Base-by-base conservation (phyloP, 2,113 vertebrate genomes). In the Myotis brandtii region DNA sequence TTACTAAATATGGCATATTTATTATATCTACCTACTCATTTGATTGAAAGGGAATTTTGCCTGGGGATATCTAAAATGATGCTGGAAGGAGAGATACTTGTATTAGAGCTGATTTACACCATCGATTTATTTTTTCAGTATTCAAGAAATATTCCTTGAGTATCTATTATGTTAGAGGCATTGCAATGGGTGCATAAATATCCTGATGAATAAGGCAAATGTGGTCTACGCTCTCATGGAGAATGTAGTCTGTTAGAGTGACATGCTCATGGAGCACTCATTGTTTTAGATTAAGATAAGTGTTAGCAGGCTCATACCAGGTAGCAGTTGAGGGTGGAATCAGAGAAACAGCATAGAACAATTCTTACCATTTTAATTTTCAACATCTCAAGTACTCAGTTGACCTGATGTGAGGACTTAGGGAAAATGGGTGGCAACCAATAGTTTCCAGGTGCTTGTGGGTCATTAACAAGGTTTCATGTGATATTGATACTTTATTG, bases 121-220 rank as follows among this genome's bases (percentile, higher is more conserved):
- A 80, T 89, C 75, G 0, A 46, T 89, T 96, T 90, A 69, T 77
- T 94, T 34, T 73, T 67, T 83, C 75, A 70, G n/a, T 79, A 72
- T 73, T 79, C 46, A 83, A 62, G 6, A 90, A 59, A 59, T 73
- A 93, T 94, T 95, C 40, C 37, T 77, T 86, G 20, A 82, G 9
- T 86, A 72, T 32, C 50, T 27, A 48, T 43, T 85, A 86, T 75
- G 16, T 76, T 72, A 72, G 34, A 83, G 14, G 18, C 9, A 48
- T 89, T 85, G 34, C 5, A 37, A 20, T 88, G n/a, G 43, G 9
- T 76, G 9, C 6, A 43, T 21, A 8, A 94, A 59, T 48, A 70
- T 54, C 17, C 18, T 48, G n/a, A 40, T 86, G 16, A 83, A 12
- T 27, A 79, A 94, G 69, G 54, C 18, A 75, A 18, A 85, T 5